Evolutionary conservation across 1,140 invertebrate genomes (phyloP).

Genomic region (Chrysomallon squamiferum): DNA sequence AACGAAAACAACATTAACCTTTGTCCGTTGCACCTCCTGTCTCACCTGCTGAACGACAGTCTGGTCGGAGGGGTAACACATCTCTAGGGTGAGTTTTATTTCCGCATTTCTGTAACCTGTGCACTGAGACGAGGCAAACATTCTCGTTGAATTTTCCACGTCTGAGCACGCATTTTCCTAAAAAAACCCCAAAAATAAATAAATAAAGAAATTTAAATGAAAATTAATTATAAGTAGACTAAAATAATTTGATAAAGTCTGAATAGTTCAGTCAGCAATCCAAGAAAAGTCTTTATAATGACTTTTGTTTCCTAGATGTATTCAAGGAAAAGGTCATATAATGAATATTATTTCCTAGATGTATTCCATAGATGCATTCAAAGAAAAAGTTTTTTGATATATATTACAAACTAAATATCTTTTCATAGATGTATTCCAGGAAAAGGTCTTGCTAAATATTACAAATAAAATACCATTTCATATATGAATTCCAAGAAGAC

Average conservation of each 20-base stretch:
- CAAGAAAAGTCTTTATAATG: background rate
- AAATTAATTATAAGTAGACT: background rate
- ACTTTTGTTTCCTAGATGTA: background rate
- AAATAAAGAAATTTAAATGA: background rate
- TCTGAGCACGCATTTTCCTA: conserved; percentile 88
- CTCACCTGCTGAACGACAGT: conserved; percentile 74
- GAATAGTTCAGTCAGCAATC: background rate
- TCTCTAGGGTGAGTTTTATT: conserved; percentile 53
- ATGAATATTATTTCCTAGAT: background rate
- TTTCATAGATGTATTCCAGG: too few relatives aligned
- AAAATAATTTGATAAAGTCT: background rate
- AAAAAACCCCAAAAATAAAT: conserved; percentile 25
- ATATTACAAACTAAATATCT: too few relatives aligned
- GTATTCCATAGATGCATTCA: too few relatives aligned
- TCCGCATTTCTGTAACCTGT: conserved; percentile 89
- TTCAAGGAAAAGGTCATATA: background rate
- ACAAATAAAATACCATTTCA: background rate
- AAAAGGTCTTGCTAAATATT: background rate
- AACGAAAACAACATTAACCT: conserved; percentile 82
- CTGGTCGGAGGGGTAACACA: conserved; percentile 74
- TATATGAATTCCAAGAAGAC: background rate
- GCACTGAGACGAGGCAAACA: conserved; percentile 96
- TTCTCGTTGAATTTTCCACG: conserved; percentile 78
- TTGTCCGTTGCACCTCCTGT: conserved; percentile 75
- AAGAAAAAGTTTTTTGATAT: too few relatives aligned